Percentiles rank a stretch among this genome's conserved stretches.
Conservation (phyloP, 2,888 invertebrate genomes). For the Scaptomyza caliginosa region DNA sequence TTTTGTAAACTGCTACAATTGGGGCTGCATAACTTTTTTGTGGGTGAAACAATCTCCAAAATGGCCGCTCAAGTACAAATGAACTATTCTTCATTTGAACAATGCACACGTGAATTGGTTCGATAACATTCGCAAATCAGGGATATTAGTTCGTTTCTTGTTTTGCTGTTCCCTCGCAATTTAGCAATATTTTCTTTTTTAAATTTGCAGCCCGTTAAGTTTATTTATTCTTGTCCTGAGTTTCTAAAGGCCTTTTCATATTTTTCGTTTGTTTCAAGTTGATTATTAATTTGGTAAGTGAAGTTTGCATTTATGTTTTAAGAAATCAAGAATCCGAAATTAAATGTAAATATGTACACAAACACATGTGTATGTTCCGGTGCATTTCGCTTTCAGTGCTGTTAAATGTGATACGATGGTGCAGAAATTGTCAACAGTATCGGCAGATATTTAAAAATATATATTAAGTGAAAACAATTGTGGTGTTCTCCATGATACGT, state of each 20-base stretch:
- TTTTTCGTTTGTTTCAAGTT: slow-evolving; percentile 4
- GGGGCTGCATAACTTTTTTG: slow-evolving; percentile 76
- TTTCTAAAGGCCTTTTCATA: slow-evolving; percentile 5
- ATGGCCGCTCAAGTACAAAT: slow-evolving; percentile 71
- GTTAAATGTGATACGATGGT: slow-evolving; percentile 7
- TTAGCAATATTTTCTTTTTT: neutral
- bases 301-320: neutral
- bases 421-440: slow-evolving; percentile 1
- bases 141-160: too few relatives aligned
- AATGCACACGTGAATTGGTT: slow-evolving; percentile 63
- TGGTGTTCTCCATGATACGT: neutral
- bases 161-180: neutral
- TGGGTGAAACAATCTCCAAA: slow-evolving; percentile 78
- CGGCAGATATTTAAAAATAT: neutral
- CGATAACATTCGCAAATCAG: slow-evolving; percentile 9
- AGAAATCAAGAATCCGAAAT: neutral
- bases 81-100: slow-evolving; percentile 68
- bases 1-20: slow-evolving; percentile 61
- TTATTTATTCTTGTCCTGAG: slow-evolving; percentile 12
- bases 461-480: neutral
- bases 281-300: slow-evolving; percentile 36
- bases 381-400: slow-evolving; percentile 25
- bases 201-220: neutral
- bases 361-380: slow-evolving; percentile 8
- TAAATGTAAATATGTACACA: slow-evolving; percentile 31